These are phyloP conservation scores for Melopsittacus undulatus DNA, from an alignment of 2,797 vertebrate genomes.

Conservation along the genomic window DNA sequence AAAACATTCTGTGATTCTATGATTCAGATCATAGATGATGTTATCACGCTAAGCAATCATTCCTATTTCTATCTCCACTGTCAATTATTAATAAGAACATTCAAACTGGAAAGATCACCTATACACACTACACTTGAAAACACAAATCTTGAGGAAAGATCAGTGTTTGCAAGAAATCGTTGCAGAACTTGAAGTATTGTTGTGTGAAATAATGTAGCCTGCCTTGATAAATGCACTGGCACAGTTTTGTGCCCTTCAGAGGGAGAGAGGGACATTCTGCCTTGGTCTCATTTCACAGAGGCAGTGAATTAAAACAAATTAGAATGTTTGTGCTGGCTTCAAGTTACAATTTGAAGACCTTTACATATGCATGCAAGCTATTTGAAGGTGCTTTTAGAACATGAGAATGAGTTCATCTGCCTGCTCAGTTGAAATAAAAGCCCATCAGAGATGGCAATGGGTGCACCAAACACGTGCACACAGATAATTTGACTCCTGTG, in stretches of 20 bases:
- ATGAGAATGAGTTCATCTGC: neutral
- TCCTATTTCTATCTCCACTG: neutral
- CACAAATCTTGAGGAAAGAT: neutral
- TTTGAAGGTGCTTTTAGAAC: neutral
- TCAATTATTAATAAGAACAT: neutral
- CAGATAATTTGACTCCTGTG: neutral
- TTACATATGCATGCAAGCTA: neutral
- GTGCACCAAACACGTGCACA: neutral
- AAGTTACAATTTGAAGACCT: neutral
- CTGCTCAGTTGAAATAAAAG: neutral
- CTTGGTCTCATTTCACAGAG: constrained; percentile 11
- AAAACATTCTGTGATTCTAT: neutral
- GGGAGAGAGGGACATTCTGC: neutral
- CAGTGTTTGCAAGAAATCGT: neutral
- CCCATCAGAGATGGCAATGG: neutral
- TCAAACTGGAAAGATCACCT: neutral
- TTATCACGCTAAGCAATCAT: neutral
- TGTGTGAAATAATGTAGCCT: neutral
- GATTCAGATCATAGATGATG: neutral
- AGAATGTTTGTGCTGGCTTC: neutral
- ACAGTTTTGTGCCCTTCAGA: neutral
- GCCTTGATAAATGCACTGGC: neutral
- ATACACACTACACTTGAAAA: neutral
- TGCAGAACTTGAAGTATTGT: neutral
- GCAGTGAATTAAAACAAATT: neutral